These are phyloP conservation scores for Sciurus niger DNA, from an alignment of 2,113 vertebrate species.

Conservation along the genomic window DNA sequence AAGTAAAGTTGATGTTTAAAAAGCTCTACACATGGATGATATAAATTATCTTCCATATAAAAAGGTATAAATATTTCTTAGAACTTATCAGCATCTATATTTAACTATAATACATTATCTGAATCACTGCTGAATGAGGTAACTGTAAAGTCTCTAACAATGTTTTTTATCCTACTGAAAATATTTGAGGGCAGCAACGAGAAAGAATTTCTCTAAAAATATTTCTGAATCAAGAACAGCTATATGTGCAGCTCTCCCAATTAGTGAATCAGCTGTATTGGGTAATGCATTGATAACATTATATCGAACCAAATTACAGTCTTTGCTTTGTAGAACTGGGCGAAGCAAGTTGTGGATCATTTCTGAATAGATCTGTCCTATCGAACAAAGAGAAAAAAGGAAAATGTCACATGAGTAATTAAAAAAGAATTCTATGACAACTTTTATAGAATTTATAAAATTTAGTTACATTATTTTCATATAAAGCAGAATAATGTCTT, in stretches of 20 bases:
- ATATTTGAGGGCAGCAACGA: conserved; percentile 98
- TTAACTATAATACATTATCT: conserved; percentile 90
- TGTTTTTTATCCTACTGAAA: conserved; percentile 93
- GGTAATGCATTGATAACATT: conserved; percentile 98
- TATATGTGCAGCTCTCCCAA: conserved; percentile 98
- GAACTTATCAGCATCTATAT: conserved; percentile 91
- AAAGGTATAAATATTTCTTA: conserved; percentile 93
- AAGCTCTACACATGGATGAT: conserved; percentile 91
- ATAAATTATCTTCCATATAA: conserved; percentile 93
- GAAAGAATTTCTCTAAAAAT: conserved; percentile 99
- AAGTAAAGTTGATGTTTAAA: conserved; percentile 91
- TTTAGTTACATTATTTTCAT: conserved; percentile 58
- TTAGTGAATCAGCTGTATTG: conserved; percentile 99
- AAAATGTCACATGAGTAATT: conserved; percentile 53
- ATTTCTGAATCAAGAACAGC: conserved; percentile 99
- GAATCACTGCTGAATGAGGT: conserved; percentile 95
- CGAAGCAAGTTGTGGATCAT: conserved; percentile 99
- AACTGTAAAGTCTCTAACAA: conserved; percentile 91
- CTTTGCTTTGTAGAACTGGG: conserved; percentile 97
- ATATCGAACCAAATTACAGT: conserved; percentile 97
- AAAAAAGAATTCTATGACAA: conserved; percentile 36
- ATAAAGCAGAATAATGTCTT: conserved; percentile 51
- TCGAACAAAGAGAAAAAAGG: conserved; percentile 78
- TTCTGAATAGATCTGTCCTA: conserved; percentile 98
- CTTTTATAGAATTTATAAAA: conserved; percentile 48